phyloP scores from a whole-genome alignment of 2,113 vertebrate genomes.

The Megaceryle maxima region DNA sequence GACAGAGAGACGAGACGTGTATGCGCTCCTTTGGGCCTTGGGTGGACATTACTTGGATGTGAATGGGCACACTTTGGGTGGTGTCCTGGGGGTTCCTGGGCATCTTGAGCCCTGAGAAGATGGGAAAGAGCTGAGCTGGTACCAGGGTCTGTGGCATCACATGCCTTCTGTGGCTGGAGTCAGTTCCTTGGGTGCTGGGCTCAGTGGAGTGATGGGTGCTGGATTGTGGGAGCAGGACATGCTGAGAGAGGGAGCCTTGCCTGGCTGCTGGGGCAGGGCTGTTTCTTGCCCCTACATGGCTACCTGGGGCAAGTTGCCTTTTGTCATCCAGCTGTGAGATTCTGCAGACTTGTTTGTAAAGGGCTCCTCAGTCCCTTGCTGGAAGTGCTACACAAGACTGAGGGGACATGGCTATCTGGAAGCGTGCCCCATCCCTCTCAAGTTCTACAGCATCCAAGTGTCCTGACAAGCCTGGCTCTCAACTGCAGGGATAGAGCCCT shows the following conservation, averaged over 20 bases:
- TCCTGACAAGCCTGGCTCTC: neutral
- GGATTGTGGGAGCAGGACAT: accelerated
- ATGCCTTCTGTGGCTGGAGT: neutral
- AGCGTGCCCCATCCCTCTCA: neutral
- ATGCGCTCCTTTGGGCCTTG: neutral
- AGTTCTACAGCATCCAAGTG: neutral
- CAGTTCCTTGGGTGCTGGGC: neutral
- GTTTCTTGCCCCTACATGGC: accelerated
- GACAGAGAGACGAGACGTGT: neutral
- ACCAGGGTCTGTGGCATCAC: accelerated
- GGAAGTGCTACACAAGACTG: neutral
- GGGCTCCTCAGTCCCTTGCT: neutral
- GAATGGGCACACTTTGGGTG: neutral
- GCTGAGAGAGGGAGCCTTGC: neutral
- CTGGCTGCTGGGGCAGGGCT: neutral
- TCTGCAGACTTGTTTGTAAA: neutral
- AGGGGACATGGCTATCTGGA: neutral
- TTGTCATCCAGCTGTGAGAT: neutral
- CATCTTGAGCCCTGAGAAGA: neutral
- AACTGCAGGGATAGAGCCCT: neutral
- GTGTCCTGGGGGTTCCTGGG: neutral
- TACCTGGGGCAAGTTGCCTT: neutral
- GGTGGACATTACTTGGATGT: neutral
- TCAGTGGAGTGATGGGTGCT: neutral
- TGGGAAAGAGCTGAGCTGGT: neutral